A percentile compares a stretch with the other conserved stretches of the same genome.
These are phyloP conservation scores for Etia nguti DNA, from an alignment of 2,113 vertebrate genomes.

Conservation along the genomic window DNA sequence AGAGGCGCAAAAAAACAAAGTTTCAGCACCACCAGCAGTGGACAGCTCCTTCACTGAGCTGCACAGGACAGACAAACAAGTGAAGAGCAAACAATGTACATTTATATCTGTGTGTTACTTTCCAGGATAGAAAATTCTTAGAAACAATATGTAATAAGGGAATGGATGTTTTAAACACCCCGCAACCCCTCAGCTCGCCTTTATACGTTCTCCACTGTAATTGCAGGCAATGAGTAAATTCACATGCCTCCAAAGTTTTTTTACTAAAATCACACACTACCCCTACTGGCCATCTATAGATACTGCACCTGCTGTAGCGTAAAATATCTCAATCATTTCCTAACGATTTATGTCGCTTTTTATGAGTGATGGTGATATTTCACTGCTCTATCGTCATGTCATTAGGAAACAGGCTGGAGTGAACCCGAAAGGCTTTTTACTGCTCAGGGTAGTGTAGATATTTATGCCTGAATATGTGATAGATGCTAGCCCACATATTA, in stretches of 20 bases:
- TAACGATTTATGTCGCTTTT: not conserved
- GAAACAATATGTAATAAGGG: not conserved
- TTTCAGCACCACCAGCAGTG: constrained; percentile 51
- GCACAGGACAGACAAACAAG: not conserved
- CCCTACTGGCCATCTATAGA: constrained; percentile 38
- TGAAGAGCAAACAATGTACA: not conserved
- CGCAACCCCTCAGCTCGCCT: not conserved
- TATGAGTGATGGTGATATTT: not conserved
- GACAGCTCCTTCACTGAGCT: constrained; percentile 44
- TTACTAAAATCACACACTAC: constrained; percentile 38
- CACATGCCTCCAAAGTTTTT: constrained; percentile 18
- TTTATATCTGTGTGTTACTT: not conserved
- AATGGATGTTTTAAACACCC: not conserved
- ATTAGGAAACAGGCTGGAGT: not conserved
- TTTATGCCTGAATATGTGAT: not conserved
- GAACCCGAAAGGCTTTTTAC: not conserved
- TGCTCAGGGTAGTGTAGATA: not conserved
- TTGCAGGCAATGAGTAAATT: not conserved
- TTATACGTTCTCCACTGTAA: not conserved
- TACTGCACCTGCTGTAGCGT: not conserved
- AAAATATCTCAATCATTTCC: not conserved
- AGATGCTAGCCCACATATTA: not conserved
- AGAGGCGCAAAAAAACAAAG: constrained; percentile 44
- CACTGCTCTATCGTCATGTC: not conserved
- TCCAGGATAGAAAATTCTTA: not conserved